These are phyloP conservation scores for Eudyptes chrysolophus DNA, from an alignment of 2,113 vertebrate genomes.

Conservation along the genomic window DNA sequence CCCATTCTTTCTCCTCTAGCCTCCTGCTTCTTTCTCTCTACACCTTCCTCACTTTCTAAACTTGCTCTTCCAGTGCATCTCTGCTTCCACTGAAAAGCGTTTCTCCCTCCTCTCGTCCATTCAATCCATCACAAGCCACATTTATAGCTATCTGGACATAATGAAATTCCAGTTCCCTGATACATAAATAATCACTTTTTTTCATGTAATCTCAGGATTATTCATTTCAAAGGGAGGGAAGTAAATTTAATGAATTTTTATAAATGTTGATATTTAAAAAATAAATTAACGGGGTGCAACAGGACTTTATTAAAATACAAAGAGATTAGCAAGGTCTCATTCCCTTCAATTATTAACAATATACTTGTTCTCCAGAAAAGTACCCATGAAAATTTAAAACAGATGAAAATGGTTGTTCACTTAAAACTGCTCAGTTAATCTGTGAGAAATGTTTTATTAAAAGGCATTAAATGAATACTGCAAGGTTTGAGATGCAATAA, in stretches of 20 bases:
- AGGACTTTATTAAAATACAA: slow-evolving; percentile 70
- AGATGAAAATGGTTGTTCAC: slow-evolving; percentile 73
- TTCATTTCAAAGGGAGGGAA: not conserved
- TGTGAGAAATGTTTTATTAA: slow-evolving; percentile 79
- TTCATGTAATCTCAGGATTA: not conserved
- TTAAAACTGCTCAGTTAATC: slow-evolving; percentile 76
- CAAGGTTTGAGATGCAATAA: slow-evolving; percentile 55
- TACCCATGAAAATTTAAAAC: slow-evolving; percentile 77
- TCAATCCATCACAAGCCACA: not conserved
- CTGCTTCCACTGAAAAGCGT: not conserved
- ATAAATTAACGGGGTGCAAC: slow-evolving; percentile 42
- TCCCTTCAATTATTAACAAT: slow-evolving; percentile 75
- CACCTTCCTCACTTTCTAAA: not conserved
- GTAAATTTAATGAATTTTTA: not conserved
- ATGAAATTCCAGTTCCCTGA: not conserved
- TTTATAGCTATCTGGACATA: not conserved
- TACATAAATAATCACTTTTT: not conserved
- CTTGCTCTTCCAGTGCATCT: not conserved
- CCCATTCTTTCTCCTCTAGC: not conserved
- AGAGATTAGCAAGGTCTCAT: slow-evolving; percentile 67
- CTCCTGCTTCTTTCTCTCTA: not conserved
- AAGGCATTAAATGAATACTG: slow-evolving; percentile 65
- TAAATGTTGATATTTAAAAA: slow-evolving; percentile 42
- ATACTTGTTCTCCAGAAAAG: slow-evolving; percentile 77
- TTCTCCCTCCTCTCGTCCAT: not conserved